A percentile compares a stretch with the other conserved stretches of the same genome.
phyloP scores from a whole-genome alignment of 2,888 invertebrate species.

The Scaptomyza flava region DNA sequence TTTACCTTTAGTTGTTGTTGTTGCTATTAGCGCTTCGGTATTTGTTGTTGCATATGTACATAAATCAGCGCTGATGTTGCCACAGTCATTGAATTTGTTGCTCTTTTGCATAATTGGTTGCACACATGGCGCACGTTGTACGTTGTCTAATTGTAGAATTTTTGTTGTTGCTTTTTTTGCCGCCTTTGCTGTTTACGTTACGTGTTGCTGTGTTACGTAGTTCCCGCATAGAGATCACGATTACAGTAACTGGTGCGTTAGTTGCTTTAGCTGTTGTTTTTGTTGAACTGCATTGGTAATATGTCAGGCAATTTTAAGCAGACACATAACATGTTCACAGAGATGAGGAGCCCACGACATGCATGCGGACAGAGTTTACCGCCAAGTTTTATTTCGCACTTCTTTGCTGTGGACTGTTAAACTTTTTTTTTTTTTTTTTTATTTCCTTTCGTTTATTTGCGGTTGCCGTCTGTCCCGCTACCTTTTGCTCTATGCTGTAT shows the following conservation, averaged over 20 bases:
- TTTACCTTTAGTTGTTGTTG: constrained; percentile 62
- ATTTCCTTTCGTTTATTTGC: constrained; percentile 68
- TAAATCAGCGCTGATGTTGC: constrained; percentile 49
- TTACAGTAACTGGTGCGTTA: constrained; percentile 53
- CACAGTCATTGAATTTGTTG: constrained; percentile 58
- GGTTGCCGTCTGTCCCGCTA: constrained; percentile 47
- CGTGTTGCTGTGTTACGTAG: constrained; percentile 52
- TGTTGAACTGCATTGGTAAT: constrained; percentile 62
- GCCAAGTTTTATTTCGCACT: constrained; percentile 62
- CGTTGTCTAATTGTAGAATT: constrained; percentile 42
- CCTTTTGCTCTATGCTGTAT: constrained; percentile 36
- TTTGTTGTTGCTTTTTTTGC: constrained; percentile 28
- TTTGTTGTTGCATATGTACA: constrained; percentile 49
- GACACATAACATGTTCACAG: constrained; percentile 26
- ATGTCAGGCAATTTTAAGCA: constrained; percentile 55
- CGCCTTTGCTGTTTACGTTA: constrained; percentile 56
- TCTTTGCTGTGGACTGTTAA: constrained; percentile 43
- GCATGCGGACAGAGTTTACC: constrained; percentile 61
- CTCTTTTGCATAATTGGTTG: constrained; percentile 76
- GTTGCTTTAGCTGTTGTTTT: constrained; percentile 38
- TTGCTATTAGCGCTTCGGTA: constrained; percentile 43
- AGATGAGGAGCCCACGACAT: constrained; percentile 24
- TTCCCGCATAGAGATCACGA: constrained; percentile 51
- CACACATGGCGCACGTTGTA: constrained; percentile 65
- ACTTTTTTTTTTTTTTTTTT: constrained; percentile 57